Base-by-base conservation (phyloP, 2,797 vertebrate species). In the Hippoglossus hippoglossus region DNA sequence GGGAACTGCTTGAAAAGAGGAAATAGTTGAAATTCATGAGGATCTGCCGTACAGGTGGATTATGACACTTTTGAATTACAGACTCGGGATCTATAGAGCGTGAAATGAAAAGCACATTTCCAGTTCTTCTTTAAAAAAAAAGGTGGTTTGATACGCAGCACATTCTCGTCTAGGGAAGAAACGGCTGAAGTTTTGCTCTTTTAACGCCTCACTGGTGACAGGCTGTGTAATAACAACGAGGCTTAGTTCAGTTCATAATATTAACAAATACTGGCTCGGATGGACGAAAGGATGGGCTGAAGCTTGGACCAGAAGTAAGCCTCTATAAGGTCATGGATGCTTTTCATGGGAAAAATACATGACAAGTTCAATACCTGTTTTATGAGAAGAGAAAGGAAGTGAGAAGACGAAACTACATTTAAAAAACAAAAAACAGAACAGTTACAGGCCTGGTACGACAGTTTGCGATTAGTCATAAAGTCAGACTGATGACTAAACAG, bases 191-290 rank as follows among this genome's bases (percentile, higher is more conserved):
- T 66, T 66, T 49, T 63, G 39, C 24, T 70, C 58, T 63, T 58
- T 55, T 22, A 36, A 60, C 68, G 18, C 36, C 15, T 53, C 25
- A n/a, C 15, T 24, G 18, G 25, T 62, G 41, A 71, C 24, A 54
- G 47, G 5, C 34, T 80, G 44, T 50, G 9, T 58, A 55, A 73
- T 58, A 66, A 63, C 60, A 85, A 34, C 54, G 18, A 47, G 59
- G 26, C 54, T 56, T 53, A 52, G 50, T 16, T 64, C 3, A 44
- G 22, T 12, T 69, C 62, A 63, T 61, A 68, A 70, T 39, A 67
- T 73, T 74, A 83, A 86, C 76, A 87, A 86, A 86, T 65, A 51
- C 26, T 85, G 73, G 74, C 71, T 74, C 31, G 59, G 52, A 51
- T 63, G 16, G 28, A 66, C 0, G 1, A 67, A 36, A 64, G 10